Percentiles rank a stretch among this genome's conserved stretches.
phyloP scores from a whole-genome alignment of 2,797 vertebrate species.

The Stomatorhinus walkeri region DNA sequence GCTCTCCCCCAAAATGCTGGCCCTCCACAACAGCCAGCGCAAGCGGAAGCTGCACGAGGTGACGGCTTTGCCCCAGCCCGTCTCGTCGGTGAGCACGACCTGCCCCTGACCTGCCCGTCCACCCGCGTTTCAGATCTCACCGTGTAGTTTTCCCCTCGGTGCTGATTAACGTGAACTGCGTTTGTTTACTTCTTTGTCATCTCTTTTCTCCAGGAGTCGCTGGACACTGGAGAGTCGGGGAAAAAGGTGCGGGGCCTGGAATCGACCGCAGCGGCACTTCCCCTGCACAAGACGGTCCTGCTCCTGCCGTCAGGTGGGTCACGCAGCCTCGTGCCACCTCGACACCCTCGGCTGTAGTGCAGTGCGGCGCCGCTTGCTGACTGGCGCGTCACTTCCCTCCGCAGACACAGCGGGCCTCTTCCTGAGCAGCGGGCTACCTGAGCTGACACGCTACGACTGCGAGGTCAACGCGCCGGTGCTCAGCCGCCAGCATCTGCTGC shows the following conservation, averaged over 20 bases:
- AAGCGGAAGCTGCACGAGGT: conserved; percentile 86
- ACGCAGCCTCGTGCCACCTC: not conserved
- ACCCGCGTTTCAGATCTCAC: not conserved
- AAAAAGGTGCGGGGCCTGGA: conserved; percentile 79
- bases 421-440: conserved; percentile 73
- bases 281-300: conserved; percentile 71
- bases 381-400: not conserved
- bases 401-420: conserved; percentile 81
- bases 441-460: conserved; percentile 91
- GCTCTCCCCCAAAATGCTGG: conserved; percentile 69
- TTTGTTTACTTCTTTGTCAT: conserved; percentile 53
- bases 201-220: conserved; percentile 63
- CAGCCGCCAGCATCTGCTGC: conserved; percentile 86
- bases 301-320: conserved; percentile 83
- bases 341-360: not conserved
- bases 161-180: not conserved
- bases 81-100: conserved; percentile 69
- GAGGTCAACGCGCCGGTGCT: conserved; percentile 93
- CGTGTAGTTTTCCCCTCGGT: not conserved
- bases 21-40: conserved; percentile 76
- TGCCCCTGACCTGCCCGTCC: not conserved
- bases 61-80: conserved; percentile 68
- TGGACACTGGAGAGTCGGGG: conserved; percentile 61
- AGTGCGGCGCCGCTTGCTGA: not conserved
- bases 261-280: conserved; percentile 46